Evolutionary conservation across 1,140 invertebrate genomes (phyloP).

Genomic region (Parapsyche elsis): DNA sequence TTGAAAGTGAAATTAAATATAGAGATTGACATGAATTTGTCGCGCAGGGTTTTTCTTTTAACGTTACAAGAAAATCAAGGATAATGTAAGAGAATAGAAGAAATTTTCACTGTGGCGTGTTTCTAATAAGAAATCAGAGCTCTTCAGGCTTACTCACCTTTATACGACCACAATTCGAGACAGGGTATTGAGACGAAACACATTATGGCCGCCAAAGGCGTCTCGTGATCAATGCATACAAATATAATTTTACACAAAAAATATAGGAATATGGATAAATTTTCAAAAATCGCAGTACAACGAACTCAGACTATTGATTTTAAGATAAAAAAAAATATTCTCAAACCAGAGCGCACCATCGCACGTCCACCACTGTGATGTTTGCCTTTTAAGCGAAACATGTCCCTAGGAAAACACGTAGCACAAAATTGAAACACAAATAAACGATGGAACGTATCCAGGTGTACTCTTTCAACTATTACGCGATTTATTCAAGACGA

Average conservation of each 20-base stretch:
- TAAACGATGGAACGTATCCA: not conserved
- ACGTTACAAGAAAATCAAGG: no score
- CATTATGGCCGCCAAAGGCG: constrained; percentile 36
- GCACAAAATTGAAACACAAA: not conserved
- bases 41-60: no score
- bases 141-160: constrained; percentile 37
- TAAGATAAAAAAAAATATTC: no score
- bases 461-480: not conserved
- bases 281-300: no score
- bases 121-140: constrained; percentile 54
- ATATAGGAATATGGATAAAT: not conserved
- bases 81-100: not conserved
- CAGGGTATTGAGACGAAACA: constrained; percentile 46
- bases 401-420: not conserved
- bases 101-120: constrained; percentile 14
- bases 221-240: constrained; percentile 19
- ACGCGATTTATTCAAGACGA: not conserved
- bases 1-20: no score
- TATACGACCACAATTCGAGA: constrained; percentile 50
- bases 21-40: no score
- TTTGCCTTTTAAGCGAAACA: not conserved
- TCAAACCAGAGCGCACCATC: no score
- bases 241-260: not conserved
- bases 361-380: no score
- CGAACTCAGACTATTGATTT: no score